phyloP scores from a whole-genome alignment of 2,888 invertebrate species.

The Dioctria linearis region DNA sequence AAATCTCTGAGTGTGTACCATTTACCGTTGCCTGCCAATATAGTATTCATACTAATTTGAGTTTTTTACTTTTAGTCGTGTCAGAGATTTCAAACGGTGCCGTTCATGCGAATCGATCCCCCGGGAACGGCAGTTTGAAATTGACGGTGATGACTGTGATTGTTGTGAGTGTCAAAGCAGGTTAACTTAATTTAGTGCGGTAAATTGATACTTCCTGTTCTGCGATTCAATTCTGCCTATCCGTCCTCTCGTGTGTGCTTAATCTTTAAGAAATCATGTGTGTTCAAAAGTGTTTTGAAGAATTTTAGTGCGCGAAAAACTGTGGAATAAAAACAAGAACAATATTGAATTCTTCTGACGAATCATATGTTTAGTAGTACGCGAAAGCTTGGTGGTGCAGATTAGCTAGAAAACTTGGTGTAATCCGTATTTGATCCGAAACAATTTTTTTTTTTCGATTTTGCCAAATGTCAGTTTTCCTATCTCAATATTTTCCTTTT shows the following conservation, averaged over 20 bases:
- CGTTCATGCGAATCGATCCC: conserved; percentile 17
- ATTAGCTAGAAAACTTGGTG: too few relatives aligned
- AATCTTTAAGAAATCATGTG: neutral
- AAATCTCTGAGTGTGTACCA: neutral
- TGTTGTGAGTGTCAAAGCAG: neutral
- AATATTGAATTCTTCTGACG: neutral
- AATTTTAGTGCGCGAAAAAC: neutral
- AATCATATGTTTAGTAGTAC: conserved; percentile 23
- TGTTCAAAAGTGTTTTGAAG: neutral
- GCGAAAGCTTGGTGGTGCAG: neutral
- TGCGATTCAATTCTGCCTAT: neutral
- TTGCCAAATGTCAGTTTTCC: too few relatives aligned
- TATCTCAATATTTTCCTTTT: neutral
- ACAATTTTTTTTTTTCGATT: too few relatives aligned
- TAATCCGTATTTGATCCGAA: too few relatives aligned
- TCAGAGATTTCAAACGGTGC: conserved; percentile 51
- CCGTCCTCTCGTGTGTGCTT: conserved; percentile 22
- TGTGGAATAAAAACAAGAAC: neutral
- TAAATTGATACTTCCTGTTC: neutral
- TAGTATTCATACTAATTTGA: conserved; percentile 1
- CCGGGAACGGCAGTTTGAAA: conserved; percentile 20
- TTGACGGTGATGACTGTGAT: conserved; percentile 29
- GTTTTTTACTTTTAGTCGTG: conserved; percentile 25
- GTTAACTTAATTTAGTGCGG: neutral
- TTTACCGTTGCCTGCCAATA: neutral